These are phyloP conservation scores for Volucella bombylans DNA, from an alignment of 2,888 invertebrate genomes.

Conservation along the genomic window DNA sequence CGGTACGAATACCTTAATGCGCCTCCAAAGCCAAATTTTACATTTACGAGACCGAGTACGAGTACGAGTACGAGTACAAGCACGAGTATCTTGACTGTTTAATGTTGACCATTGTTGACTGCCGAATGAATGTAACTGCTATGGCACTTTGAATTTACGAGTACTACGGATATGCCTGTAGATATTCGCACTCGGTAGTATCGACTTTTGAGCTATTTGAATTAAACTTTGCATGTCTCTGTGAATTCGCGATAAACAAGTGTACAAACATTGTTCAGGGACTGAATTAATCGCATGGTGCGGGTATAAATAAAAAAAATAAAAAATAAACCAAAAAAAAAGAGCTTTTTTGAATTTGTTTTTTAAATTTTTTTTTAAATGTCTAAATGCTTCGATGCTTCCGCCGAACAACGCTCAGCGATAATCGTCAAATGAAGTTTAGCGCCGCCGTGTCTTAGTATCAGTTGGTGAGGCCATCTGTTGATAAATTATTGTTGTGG, in stretches of 20 bases:
- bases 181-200: neutral
- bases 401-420: constrained; percentile 49
- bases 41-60: neutral
- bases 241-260: constrained; percentile 47
- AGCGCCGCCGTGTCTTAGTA: constrained; percentile 60
- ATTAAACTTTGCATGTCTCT: constrained; percentile 25
- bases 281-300: constrained; percentile 49
- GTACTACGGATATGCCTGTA: too few species aligned
- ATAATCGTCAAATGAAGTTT: constrained; percentile 58
- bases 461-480: constrained; percentile 37
- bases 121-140: constrained; percentile 18
- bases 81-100: too few species aligned
- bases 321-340: constrained; percentile 41
- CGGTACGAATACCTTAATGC: constrained; percentile 20
- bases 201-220: constrained; percentile 5
- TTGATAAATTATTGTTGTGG: constrained; percentile 4
- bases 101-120: too few species aligned
- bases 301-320: constrained; percentile 5
- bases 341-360: neutral
- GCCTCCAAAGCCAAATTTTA: constrained; percentile 6
- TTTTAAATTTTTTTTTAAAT: constrained; percentile 24
- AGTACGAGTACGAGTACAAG: too few species aligned
- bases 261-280: constrained; percentile 50
- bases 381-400: constrained; percentile 53
- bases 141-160: too few species aligned